A percentile compares a stretch with the other conserved stretches of the same genome.
These are phyloP conservation scores for Tethya wilhelma DNA, from an alignment of 37 sponge, comb jelly and placozoan genomes.

Conservation along the genomic window DNA sequence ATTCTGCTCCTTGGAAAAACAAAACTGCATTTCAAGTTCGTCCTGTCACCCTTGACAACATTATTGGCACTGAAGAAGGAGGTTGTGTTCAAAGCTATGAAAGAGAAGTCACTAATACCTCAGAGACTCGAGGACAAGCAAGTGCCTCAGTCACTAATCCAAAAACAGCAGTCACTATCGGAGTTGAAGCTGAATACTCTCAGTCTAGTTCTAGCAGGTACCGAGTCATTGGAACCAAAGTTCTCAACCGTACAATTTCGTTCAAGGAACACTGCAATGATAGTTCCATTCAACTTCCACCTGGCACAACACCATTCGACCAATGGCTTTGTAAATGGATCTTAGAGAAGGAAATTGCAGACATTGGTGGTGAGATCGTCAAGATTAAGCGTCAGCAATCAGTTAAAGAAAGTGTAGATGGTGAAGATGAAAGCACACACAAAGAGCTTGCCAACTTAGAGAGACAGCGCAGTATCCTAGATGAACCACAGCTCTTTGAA, in stretches of 20 bases:
- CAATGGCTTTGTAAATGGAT: conserved; percentile 6
- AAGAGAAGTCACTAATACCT: conserved; percentile 1
- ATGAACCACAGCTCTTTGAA: too few species aligned
- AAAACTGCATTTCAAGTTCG: conserved; percentile 55
- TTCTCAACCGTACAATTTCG: conserved; percentile 46
- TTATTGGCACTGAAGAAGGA: conserved; percentile 66
- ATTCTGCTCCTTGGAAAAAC: conserved; percentile 24
- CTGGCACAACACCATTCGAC: conserved; percentile 15
- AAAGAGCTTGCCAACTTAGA: too few species aligned
- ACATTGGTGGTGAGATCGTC: too few species aligned
- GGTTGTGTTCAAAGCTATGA: conserved; percentile 52
- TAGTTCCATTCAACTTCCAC: too few species aligned
- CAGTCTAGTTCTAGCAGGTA: neutral
- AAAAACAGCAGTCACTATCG: conserved; percentile 22
- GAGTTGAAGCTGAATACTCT: conserved; percentile 33
- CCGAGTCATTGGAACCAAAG: conserved; percentile 30
- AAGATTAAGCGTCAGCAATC: too few species aligned
- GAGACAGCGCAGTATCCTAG: too few species aligned
- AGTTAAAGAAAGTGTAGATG: too few species aligned
- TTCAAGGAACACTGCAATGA: conserved; percentile 29
- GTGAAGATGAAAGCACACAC: too few species aligned
- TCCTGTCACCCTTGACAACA: neutral
- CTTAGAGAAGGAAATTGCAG: neutral
- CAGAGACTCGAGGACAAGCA: conserved; percentile 12
- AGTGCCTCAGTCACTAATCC: conserved; percentile 27